Evolutionary conservation across 2,888 invertebrate species (phyloP).

Genomic region (Trissoscelio sp.): DNA sequence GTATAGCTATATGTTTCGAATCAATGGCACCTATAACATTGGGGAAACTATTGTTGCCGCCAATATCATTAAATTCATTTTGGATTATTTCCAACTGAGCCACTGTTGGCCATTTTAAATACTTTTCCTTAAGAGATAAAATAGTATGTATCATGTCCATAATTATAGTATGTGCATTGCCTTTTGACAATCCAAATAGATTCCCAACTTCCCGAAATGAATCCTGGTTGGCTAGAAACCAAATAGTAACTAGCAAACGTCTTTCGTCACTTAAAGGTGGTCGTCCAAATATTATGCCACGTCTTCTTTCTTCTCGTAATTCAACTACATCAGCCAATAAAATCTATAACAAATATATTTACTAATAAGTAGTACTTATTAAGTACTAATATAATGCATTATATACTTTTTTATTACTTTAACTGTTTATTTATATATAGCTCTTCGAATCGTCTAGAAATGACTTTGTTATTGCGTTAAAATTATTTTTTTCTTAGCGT

Average conservation of each 20-base stretch:
- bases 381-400: too few species aligned
- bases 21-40: constrained; percentile 34
- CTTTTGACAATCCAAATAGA: constrained; percentile 9
- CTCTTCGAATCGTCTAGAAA: too few species aligned
- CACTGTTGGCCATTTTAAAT: constrained; percentile 1
- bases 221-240: constrained; percentile 3
- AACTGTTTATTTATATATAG: too few species aligned
- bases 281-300: too few species aligned
- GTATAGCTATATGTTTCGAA: constrained; percentile 50
- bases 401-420: too few species aligned
- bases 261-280: neutral
- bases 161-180: constrained; percentile 11
- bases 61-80: constrained; percentile 9
- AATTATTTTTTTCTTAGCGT: too few species aligned
- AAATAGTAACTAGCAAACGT: neutral
- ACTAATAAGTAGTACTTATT: too few species aligned
- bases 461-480: too few species aligned
- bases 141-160: constrained; percentile 7
- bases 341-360: too few species aligned
- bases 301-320: neutral
- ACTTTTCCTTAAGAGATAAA: neutral
- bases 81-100: constrained; percentile 7
- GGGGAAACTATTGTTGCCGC: constrained; percentile 25
- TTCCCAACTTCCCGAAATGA: constrained; percentile 5
- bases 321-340: too few species aligned